A percentile compares a stretch with the other conserved stretches of the same genome.
Conservation (phyloP, 35 echinoderm and acorn worm genomes). For the Hemicentrotus pulcherrimus region DNA sequence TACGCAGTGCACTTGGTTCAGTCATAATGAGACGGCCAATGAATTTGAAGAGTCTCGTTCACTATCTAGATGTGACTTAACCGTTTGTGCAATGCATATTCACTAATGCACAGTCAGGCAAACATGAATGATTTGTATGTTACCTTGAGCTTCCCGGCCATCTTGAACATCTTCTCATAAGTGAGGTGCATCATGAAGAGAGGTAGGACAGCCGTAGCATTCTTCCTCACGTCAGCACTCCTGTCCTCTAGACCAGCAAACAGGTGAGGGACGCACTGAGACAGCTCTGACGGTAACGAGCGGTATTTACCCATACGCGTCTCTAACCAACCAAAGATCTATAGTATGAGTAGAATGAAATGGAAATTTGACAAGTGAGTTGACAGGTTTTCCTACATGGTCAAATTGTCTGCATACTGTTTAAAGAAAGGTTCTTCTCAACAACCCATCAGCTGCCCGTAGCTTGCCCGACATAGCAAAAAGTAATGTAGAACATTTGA, state of each 20-base stretch:
- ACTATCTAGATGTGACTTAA: too few species aligned
- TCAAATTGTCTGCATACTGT: too few species aligned
- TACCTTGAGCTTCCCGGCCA: slow-evolving; percentile 96
- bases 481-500: too few species aligned
- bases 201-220: slow-evolving; percentile 81
- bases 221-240: slow-evolving; percentile 95
- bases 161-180: slow-evolving; percentile 94
- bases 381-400: background rate
- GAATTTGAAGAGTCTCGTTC: too few species aligned
- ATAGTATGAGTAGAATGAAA: background rate
- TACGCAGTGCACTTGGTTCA: too few species aligned
- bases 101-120: too few species aligned
- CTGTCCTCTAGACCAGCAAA: slow-evolving; percentile 88
- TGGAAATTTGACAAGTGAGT: background rate
- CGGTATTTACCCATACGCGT: slow-evolving; percentile 81
- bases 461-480: too few species aligned
- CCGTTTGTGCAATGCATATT: too few species aligned
- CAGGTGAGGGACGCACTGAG: slow-evolving; percentile 65
- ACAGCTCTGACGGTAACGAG: slow-evolving; percentile 76
- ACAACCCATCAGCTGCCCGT: too few species aligned
- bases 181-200: slow-evolving; percentile 96
- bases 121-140: background rate
- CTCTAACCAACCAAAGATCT: slow-evolving; percentile 93
- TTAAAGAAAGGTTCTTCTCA: too few species aligned
- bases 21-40: too few species aligned